phyloP scores from a whole-genome alignment of 30 jellyfish, hydroid and myxozoan genomes.

The Aurelia coerulea region DNA sequence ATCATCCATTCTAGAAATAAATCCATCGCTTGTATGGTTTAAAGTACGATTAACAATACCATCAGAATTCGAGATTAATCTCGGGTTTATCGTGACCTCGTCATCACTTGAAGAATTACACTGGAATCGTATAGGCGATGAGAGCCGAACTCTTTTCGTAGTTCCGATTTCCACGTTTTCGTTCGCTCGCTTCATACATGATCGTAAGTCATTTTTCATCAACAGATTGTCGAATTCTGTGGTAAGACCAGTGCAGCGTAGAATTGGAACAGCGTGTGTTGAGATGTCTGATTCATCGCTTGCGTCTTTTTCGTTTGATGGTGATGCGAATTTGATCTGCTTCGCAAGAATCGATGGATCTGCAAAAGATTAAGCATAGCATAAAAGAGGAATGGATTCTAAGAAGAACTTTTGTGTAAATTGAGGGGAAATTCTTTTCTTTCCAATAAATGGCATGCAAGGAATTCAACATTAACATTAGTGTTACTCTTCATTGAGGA shows the following conservation, averaged over 20 bases:
- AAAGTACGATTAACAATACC: background rate
- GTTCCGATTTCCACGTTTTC: background rate
- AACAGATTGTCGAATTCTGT: conserved; percentile 40
- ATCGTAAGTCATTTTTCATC: conserved; percentile 22
- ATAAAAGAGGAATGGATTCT: background rate
- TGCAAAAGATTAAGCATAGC: background rate
- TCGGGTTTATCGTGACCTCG: conserved; percentile 57
- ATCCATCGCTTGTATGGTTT: too few species aligned
- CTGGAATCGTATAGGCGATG: conserved; percentile 32
- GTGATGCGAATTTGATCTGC: conserved; percentile 49
- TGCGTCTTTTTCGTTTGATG: conserved; percentile 19
- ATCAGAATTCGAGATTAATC: conserved; percentile 20
- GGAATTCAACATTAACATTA: too few species aligned
- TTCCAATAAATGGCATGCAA: too few species aligned
- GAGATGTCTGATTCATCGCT: conserved; percentile 26
- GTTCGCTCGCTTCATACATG: conserved; percentile 21
- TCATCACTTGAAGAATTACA: conserved; percentile 51
- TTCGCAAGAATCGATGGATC: conserved; percentile 34
- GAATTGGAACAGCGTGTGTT: background rate
- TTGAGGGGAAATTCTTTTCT: too few species aligned
- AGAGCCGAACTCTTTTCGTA: conserved; percentile 43
- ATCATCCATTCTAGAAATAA: background rate
- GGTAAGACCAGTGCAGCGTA: conserved; percentile 53
- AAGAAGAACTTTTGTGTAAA: too few species aligned
- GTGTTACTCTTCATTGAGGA: too few species aligned